Percentiles rank a stretch among this genome's conserved stretches.
Evolutionary conservation across 2,888 invertebrate species (phyloP).

Genomic region (Drosophila falleni): DNA sequence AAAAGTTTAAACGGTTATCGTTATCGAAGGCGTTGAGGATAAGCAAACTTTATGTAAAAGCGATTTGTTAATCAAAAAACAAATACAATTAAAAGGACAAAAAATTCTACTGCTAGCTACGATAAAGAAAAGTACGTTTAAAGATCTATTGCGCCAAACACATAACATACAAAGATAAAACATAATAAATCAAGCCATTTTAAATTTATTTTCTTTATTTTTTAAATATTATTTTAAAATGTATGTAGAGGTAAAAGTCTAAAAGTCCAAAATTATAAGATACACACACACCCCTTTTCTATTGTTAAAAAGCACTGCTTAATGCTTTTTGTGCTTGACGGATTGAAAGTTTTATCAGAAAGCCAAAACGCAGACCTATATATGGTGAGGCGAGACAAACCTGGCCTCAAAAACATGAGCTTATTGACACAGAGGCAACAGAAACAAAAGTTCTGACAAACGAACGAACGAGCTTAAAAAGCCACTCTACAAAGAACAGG

Average conservation of each 20-base stretch:
- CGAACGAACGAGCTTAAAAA: conserved; percentile 45
- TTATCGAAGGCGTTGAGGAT: conserved; percentile 10
- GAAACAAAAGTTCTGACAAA: conserved; percentile 36
- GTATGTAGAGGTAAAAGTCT: no score
- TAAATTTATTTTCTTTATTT: no score
- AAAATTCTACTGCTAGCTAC: neutral
- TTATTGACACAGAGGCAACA: conserved; percentile 16
- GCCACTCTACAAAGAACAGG: conserved; percentile 27
- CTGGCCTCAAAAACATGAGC: conserved; percentile 45
- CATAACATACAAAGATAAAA: no score
- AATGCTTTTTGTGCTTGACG: conserved; percentile 72
- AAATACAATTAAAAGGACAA: no score
- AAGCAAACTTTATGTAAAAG: conserved; percentile 11
- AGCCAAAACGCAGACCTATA: conserved; percentile 49
- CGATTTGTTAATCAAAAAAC: neutral
- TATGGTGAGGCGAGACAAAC: conserved; percentile 10
- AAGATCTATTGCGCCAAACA: no score
- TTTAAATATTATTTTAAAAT: no score
- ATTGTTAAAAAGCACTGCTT: conserved; percentile 59
- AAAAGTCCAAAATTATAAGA: conserved; percentile 30
- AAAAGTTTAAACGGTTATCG: conserved; percentile 57
- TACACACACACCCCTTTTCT: conserved; percentile 8
- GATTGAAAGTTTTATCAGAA: conserved; percentile 74
- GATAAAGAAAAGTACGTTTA: no score
- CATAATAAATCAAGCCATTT: no score